phyloP scores from a whole-genome alignment of 2,113 vertebrate genomes.

The Verasper variegatus region DNA sequence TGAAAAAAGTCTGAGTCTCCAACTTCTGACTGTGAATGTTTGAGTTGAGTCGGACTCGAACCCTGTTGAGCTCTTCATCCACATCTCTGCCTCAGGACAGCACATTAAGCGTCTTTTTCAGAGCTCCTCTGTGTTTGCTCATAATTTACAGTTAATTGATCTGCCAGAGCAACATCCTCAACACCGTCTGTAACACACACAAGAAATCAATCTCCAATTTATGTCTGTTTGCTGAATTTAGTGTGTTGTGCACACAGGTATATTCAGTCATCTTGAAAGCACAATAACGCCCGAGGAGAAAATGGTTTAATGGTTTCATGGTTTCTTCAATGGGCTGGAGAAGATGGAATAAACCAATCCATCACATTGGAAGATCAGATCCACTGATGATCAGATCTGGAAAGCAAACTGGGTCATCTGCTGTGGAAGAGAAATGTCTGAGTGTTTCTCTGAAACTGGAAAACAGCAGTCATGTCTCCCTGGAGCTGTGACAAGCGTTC shows the following conservation, averaged over 20 bases:
- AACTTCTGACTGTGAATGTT: too few relatives aligned
- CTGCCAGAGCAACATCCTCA: background rate
- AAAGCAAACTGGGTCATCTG: background rate
- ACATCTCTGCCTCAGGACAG: too few relatives aligned
- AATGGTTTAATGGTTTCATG: background rate
- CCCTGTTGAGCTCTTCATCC: too few relatives aligned
- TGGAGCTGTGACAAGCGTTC: background rate
- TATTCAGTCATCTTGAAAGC: background rate
- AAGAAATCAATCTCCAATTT: conserved; percentile 1
- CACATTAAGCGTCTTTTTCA: too few relatives aligned
- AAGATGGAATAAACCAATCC: background rate
- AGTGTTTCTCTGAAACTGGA: background rate
- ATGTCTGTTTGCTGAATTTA: background rate
- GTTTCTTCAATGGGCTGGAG: conserved; percentile 9
- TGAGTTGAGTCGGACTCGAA: too few relatives aligned
- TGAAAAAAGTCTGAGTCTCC: too few relatives aligned
- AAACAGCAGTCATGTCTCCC: background rate
- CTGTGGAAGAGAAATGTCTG: too few relatives aligned
- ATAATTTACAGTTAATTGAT: background rate
- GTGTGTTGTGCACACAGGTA: conserved; percentile 7
- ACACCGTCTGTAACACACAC: background rate
- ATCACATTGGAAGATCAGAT: background rate
- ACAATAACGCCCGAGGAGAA: background rate
- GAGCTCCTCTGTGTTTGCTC: background rate
- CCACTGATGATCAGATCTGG: too few relatives aligned